Evolutionary conservation across 2,888 invertebrate genomes (phyloP).

Genomic region (Plemyria rubiginata): DNA sequence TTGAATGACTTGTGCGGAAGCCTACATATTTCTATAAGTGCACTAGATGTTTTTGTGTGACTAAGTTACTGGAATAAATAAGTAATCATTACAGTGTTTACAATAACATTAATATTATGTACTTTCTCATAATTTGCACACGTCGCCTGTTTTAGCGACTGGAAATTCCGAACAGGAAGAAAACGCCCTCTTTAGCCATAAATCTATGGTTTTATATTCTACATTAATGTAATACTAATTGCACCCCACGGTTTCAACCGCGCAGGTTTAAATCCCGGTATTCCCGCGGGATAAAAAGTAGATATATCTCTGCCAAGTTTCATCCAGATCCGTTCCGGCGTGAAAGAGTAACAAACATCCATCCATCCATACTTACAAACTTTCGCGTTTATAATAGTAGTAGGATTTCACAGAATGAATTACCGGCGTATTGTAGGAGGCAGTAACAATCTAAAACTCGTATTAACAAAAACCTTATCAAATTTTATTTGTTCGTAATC

Average conservation of each 20-base stretch:
- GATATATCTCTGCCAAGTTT: too few relatives aligned
- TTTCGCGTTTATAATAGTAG: too few relatives aligned
- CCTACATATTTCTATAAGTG: constrained; percentile 1
- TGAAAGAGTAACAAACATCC: too few relatives aligned
- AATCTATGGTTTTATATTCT: background rate
- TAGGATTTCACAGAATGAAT: background rate
- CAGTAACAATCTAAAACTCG: background rate
- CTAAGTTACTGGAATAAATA: constrained; percentile 13
- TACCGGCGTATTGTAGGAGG: too few relatives aligned
- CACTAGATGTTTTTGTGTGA: constrained; percentile 1
- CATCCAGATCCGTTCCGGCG: too few relatives aligned
- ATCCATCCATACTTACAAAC: too few relatives aligned
- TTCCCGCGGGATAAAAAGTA: too few relatives aligned
- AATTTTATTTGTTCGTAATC: constrained; percentile 33
- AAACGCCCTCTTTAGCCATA: background rate
- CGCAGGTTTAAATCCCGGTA: too few relatives aligned
- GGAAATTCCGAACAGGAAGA: background rate
- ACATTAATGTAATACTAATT: background rate
- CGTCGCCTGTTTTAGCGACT: constrained; percentile 2
- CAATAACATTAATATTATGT: background rate
- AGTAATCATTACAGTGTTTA: background rate
- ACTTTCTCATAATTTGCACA: background rate
- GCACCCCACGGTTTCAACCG: too few relatives aligned
- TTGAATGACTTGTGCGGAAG: constrained; percentile 14
- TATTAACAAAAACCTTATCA: constrained; percentile 13